Conservation (phyloP, 2,888 invertebrate genomes). For the Sycophila texana region DNA sequence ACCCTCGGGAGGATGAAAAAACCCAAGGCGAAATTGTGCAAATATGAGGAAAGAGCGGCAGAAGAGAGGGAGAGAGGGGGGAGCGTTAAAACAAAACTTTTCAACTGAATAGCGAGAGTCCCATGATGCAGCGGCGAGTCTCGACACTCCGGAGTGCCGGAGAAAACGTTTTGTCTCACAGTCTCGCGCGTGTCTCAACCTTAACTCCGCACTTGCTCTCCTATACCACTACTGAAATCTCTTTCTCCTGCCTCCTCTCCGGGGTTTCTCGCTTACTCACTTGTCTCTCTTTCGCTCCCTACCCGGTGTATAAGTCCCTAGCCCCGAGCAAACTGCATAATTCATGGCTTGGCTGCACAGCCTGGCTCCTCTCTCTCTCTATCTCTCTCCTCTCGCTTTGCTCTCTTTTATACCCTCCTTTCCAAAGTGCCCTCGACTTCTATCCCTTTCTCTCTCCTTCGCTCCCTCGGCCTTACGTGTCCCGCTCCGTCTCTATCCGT, state of each 20-base stretch:
- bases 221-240: conserved; percentile 49
- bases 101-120: no score
- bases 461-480: conserved; percentile 28
- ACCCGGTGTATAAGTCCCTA: conserved; percentile 62
- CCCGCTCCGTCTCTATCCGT: conserved; percentile 10
- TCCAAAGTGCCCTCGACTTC: conserved; percentile 52
- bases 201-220: conserved; percentile 44
- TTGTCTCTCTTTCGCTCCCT: conserved; percentile 55
- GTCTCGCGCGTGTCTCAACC: conserved; percentile 45
- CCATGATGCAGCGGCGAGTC: not conserved
- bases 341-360: conserved; percentile 68
- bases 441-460: conserved; percentile 25
- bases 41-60: no score
- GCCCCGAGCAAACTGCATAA: conserved; percentile 74
- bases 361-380: conserved; percentile 55
- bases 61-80: no score
- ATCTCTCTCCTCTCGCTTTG: conserved; percentile 58
- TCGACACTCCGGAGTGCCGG: not conserved
- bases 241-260: conserved; percentile 34
- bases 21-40: no score
- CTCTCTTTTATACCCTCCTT: conserved; percentile 55
- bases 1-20: no score
- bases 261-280: conserved; percentile 31
- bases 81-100: no score
- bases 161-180: conserved; percentile 46